Percentiles rank a stretch among this genome's conserved stretches.
Evolutionary conservation across 2,888 invertebrate genomes (phyloP).

Genomic region (Euclidia mi): DNA sequence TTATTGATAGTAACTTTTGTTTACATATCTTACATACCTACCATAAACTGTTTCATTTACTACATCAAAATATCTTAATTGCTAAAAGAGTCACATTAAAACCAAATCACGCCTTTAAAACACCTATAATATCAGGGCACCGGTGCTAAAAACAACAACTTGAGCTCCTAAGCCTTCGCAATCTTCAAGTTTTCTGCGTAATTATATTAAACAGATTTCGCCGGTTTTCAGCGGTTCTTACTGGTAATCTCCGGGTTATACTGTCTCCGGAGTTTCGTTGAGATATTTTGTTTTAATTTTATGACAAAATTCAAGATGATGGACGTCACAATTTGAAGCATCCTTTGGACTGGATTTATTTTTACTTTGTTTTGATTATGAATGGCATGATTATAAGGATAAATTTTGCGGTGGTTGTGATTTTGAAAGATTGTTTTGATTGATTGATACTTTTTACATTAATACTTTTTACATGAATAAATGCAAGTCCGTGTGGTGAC

Average conservation of each 20-base stretch:
- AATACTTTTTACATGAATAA: too few species aligned
- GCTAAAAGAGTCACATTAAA: neutral
- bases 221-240: constrained; percentile 49
- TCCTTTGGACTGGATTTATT: neutral
- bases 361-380: neutral
- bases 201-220: constrained; percentile 55
- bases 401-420: too few species aligned
- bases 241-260: constrained; percentile 55
- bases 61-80: neutral
- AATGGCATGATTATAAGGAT: too few species aligned
- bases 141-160: constrained; percentile 37
- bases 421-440: too few species aligned
- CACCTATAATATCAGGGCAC: constrained; percentile 24
- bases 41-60: neutral
- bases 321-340: constrained; percentile 13
- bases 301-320: constrained; percentile 26
- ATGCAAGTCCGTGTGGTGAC: too few species aligned
- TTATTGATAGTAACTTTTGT: too few species aligned
- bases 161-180: constrained; percentile 46
- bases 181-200: constrained; percentile 53
- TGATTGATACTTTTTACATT: too few species aligned
- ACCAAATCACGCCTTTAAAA: constrained; percentile 15
- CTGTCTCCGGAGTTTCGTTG: constrained; percentile 46
- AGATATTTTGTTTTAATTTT: constrained; percentile 53
- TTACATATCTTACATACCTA: too few species aligned